phyloP scores from a whole-genome alignment of 2,888 invertebrate species.

The Troglohyphantes excavatus region DNA sequence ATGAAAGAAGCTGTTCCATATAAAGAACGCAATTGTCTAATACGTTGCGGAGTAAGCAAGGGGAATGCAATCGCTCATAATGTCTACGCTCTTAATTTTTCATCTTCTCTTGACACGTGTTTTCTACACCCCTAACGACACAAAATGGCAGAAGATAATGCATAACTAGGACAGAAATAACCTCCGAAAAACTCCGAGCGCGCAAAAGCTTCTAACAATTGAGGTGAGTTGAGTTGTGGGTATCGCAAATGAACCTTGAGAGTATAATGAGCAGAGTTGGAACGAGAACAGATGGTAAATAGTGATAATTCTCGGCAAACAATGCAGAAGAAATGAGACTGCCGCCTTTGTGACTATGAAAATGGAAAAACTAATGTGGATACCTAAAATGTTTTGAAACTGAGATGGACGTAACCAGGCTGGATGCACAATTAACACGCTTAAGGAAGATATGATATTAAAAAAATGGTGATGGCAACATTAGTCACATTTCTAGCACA shows the following conservation, averaged over 20 bases:
- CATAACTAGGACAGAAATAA: conserved; percentile 15
- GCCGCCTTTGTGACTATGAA: neutral
- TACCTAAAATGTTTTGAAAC: no score
- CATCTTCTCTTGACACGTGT: no score
- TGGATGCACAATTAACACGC: no score
- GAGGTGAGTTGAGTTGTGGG: neutral
- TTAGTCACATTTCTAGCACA: no score
- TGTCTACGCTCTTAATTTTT: no score
- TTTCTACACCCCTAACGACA: neutral
- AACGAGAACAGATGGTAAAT: conserved; percentile 28
- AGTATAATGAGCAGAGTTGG: conserved; percentile 32
- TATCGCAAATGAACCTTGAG: conserved; percentile 39
- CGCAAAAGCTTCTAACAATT: neutral
- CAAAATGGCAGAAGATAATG: neutral
- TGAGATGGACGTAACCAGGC: no score
- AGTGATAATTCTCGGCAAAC: conserved; percentile 16
- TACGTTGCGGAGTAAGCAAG: no score
- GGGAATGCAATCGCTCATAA: no score
- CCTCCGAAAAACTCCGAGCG: neutral
- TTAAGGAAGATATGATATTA: no score
- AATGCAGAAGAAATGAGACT: neutral
- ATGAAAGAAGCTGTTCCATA: no score
- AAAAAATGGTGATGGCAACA: no score
- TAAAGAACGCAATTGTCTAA: no score
- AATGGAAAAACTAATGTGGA: neutral